These are phyloP conservation scores for Cheilosia urbana DNA, from an alignment of 2,888 invertebrate species.

Conservation along the genomic window DNA sequence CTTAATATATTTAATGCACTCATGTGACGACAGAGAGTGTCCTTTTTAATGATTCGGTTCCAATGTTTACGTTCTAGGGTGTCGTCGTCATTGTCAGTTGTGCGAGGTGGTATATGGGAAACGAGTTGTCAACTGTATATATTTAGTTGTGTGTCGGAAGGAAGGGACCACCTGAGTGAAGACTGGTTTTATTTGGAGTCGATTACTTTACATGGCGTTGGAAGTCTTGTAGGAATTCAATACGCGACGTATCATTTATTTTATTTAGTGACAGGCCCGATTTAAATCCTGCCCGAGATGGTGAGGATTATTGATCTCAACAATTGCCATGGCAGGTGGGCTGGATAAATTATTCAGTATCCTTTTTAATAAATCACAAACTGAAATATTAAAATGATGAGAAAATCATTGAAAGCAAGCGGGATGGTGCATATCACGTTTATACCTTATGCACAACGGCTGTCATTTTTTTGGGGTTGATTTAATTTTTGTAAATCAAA, in stretches of 20 bases:
- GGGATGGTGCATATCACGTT: no score
- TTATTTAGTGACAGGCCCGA: no score
- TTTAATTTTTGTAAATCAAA: no score
- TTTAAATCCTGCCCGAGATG: no score
- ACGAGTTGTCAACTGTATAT: not conserved
- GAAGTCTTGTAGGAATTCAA: not conserved
- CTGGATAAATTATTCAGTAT: no score
- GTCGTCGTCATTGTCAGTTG: not conserved
- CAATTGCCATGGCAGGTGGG: no score
- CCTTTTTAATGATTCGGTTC: conserved; percentile 14
- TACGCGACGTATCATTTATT: not conserved
- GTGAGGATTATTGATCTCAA: no score
- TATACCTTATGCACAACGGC: no score
- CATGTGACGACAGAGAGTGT: conserved; percentile 41
- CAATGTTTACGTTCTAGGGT: conserved; percentile 19
- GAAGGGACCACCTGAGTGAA: not conserved
- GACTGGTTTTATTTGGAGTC: not conserved
- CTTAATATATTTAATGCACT: conserved; percentile 65
- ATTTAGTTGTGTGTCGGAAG: not conserved
- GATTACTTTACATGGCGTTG: not conserved
- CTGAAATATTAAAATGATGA: no score
- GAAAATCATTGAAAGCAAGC: no score
- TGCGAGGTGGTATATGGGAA: not conserved
- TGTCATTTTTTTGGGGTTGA: no score
- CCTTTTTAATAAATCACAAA: no score